Evolutionary conservation across 1,140 invertebrate species (phyloP), one percentile per base, ranked within the genome.

Genomic region (Homarus americanus): DNA sequence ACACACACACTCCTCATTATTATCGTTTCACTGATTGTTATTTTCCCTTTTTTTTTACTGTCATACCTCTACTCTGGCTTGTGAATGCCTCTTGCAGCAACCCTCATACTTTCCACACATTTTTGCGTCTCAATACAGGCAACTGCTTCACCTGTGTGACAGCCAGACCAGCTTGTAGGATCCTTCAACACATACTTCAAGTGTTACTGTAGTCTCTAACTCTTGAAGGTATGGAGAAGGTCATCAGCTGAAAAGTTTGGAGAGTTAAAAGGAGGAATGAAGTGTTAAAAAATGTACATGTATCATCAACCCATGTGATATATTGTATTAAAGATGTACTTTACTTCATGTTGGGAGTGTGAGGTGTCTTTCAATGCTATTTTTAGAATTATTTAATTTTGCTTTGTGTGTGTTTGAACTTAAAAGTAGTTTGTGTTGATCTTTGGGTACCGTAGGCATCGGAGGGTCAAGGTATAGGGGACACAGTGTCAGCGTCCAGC

Each of bases 401-500:
- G 76, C 40, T 79, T 69, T 69, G 63, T 32, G 58, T 63, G 28
- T 69, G 63, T 69, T 69, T 7, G 24, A 69, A 69, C 5, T 69
- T 49, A 5, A 79, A 79, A 79, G 76, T 79, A 79, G 63, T 40
- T 86, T 76, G 38, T 40, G 34, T 79, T 49, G 91, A 86, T 91
- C 34, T 63, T 63, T 91, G 85, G 76, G 66, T 53, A 28, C 24
- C 38, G 44, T 66, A 92, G 87, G 89, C 66, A 38, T 92, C 88
- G 34, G 87, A 92, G 76, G 91, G 91, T 36, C 91, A 87, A 49
- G 91, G 83, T 44, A 73, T 83, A 66, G 79, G 84, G 82, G 84
- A 82, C 36, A 86, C 58, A 17, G 91, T 91, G 83, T 92, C 87
- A 20, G 91, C 85, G 24, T 91, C 90, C 85, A 90, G 90, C 69